Conservation (phyloP, 92 coral and sea anemone species). For the Bergia sp. region DNA sequence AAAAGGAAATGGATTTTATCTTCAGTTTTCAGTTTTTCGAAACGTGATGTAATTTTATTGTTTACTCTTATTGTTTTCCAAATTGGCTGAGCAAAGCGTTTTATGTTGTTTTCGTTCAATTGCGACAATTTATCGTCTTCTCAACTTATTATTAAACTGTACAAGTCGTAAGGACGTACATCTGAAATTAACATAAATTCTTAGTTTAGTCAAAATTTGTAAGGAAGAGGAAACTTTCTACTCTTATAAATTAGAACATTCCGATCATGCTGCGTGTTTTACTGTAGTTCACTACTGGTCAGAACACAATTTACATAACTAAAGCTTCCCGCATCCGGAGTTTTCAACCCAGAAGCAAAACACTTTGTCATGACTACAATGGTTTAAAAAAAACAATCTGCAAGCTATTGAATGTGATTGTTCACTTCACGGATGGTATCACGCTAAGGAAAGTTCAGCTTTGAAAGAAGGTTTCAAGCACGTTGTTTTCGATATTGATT, state of each 20-base stretch:
- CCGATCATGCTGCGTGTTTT: neutral
- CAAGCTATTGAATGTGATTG: slow-evolving; percentile 22
- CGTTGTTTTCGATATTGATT: neutral
- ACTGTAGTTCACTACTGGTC: neutral
- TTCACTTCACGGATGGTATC: slow-evolving; percentile 28
- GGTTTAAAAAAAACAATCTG: neutral
- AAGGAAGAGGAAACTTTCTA: neutral
- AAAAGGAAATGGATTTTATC: neutral
- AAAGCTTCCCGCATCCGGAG: neutral
- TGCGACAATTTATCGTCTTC: neutral
- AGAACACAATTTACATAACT: neutral
- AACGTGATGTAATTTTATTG: neutral
- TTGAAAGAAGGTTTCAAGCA: neutral
- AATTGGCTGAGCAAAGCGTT: neutral
- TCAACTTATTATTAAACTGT: neutral
- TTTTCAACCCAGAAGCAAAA: slow-evolving; percentile 19
- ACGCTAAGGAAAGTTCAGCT: neutral
- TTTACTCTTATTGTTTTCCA: neutral
- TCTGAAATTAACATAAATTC: no score
- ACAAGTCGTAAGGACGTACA: no score
- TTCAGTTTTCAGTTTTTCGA: neutral
- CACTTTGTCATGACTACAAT: neutral
- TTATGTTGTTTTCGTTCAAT: neutral
- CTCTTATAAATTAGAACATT: no score
- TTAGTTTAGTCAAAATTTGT: no score